These are phyloP conservation scores for Oreochromis tanganicae DNA, from an alignment of 2,113 vertebrate species.

Conservation along the genomic window DNA sequence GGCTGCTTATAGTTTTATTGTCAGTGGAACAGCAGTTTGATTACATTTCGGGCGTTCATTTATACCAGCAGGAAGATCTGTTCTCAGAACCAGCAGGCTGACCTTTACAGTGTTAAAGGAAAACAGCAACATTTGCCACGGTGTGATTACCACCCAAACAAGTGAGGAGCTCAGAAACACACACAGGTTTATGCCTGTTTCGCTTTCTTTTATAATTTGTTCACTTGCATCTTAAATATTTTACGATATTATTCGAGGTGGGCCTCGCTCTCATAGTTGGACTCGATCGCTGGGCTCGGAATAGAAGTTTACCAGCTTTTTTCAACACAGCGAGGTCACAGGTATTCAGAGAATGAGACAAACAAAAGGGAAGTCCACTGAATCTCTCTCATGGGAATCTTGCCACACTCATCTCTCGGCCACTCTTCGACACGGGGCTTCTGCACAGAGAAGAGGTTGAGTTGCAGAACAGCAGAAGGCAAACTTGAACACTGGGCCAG, in stretches of 20 bases:
- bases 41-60: not conserved
- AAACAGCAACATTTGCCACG: not conserved
- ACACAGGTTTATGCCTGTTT: not conserved
- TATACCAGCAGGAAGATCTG: not conserved
- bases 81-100: not conserved
- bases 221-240: not conserved
- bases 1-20: not conserved
- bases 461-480: not conserved
- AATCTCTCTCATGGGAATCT: not conserved
- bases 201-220: not conserved
- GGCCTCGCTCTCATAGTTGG: not conserved
- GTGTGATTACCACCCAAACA: not conserved
- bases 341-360: not conserved
- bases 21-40: not conserved
- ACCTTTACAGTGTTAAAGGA: not conserved
- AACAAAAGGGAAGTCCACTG: not conserved
- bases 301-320: not conserved
- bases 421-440: not conserved
- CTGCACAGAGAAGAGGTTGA: not conserved
- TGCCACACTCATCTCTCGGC: fast-evolving
- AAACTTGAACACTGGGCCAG: not conserved
- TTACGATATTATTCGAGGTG: not conserved
- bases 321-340: not conserved
- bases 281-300: fast-evolving
- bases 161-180: not conserved